Conservation (phyloP, 2,113 vertebrate genomes). For the Amphilophus citrinellus region DNA sequence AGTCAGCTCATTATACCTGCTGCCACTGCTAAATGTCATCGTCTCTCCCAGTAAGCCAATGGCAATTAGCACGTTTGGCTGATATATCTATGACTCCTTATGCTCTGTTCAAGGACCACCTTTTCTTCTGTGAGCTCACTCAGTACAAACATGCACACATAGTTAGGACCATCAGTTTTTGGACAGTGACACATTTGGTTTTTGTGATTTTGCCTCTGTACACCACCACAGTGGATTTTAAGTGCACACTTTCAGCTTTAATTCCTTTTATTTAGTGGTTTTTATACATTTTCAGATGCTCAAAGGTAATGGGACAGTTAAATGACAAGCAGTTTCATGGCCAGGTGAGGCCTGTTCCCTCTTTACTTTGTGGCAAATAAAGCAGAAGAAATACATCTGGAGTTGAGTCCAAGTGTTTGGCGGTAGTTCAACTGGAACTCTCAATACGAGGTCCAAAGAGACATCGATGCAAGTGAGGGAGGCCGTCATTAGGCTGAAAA, state of each 20-base stretch:
- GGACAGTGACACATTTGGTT: background rate
- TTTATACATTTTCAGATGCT: background rate
- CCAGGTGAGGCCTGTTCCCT: background rate
- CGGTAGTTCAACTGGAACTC: background rate
- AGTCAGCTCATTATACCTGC: background rate
- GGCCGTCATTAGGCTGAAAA: background rate
- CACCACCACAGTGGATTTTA: background rate
- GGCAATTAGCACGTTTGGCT: background rate
- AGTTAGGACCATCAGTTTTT: background rate
- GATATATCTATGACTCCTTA: background rate
- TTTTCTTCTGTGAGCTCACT: background rate
- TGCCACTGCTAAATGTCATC: slow-evolving; percentile 5
- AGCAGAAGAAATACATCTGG: no score
- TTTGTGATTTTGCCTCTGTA: background rate
- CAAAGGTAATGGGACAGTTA: background rate
- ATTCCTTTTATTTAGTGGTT: no score
- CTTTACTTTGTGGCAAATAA: background rate
- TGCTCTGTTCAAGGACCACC: background rate
- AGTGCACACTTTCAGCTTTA: background rate
- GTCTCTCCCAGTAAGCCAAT: background rate
- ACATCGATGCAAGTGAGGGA: background rate
- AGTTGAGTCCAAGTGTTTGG: background rate
- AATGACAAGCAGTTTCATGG: background rate
- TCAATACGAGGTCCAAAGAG: background rate
- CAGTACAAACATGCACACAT: background rate